Evolutionary conservation across 2,888 invertebrate genomes (phyloP).

Genomic region (Leptinotarsa tumamoca): DNA sequence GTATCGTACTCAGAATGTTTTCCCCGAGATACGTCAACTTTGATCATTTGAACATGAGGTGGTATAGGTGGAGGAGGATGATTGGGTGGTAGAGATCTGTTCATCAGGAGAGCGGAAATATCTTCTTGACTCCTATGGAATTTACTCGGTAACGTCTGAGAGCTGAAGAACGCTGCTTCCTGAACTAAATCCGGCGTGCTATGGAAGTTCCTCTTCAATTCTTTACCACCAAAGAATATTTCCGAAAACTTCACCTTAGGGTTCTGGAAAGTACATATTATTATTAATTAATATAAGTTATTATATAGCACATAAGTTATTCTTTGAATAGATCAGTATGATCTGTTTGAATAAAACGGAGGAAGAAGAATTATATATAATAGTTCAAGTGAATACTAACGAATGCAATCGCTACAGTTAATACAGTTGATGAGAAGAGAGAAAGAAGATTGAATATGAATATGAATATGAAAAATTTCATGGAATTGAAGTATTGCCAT

Average conservation of each 20-base stretch:
- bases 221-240: constrained; percentile 65
- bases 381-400: too few species aligned
- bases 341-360: too few species aligned
- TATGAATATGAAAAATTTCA: too few species aligned
- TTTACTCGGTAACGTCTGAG: constrained; percentile 58
- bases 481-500: too few species aligned
- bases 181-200: constrained; percentile 87
- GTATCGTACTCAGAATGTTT: constrained; percentile 59
- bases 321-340: too few species aligned
- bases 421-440: too few species aligned
- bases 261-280: constrained; percentile 65
- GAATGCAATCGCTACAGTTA: too few species aligned
- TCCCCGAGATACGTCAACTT: constrained; percentile 73
- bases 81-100: constrained; percentile 75
- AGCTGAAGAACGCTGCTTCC: constrained; percentile 58
- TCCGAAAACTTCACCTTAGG: constrained; percentile 69
- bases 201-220: constrained; percentile 85
- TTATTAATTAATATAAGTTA: too few species aligned
- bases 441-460: too few species aligned
- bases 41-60: constrained; percentile 75
- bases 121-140: constrained; percentile 81
- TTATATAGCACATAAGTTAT: too few species aligned
- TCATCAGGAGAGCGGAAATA: constrained; percentile 65
- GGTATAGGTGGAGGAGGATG: constrained; percentile 87
- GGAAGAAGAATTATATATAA: too few species aligned